These are phyloP conservation scores for Pterois miles DNA, from an alignment of 2,797 vertebrate genomes.

Conservation along the genomic window DNA sequence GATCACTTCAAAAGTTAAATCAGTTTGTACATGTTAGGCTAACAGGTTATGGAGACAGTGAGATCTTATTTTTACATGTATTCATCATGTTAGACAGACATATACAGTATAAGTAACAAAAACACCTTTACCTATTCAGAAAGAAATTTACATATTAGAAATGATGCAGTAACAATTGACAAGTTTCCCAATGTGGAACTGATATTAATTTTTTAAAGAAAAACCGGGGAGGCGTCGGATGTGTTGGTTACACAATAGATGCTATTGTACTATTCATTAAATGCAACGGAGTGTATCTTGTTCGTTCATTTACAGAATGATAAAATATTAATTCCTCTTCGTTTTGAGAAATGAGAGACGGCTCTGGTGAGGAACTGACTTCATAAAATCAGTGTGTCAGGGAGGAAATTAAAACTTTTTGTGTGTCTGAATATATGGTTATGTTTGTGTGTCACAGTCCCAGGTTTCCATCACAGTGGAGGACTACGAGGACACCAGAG, in stretches of 20 bases:
- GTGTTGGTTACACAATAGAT: not conserved
- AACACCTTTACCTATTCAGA: not conserved
- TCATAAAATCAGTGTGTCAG: not conserved
- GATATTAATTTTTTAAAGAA: not conserved
- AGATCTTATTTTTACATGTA: not conserved
- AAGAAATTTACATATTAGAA: not conserved
- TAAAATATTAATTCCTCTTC: slow-evolving; percentile 17
- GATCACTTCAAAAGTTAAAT: not conserved
- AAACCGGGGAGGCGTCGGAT: fast-evolving
- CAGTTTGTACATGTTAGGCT: not conserved
- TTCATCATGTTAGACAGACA: not conserved
- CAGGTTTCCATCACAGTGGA: slow-evolving; percentile 89
- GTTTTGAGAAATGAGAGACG: not conserved
- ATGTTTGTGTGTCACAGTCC: slow-evolving; percentile 73
- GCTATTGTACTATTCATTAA: not conserved
- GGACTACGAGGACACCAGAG: slow-evolving; percentile 88
- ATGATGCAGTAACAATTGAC: not conserved
- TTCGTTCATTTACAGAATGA: slow-evolving; percentile 11
- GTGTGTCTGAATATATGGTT: not conserved
- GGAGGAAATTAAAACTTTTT: not conserved
- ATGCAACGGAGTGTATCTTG: not conserved
- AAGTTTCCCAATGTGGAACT: not conserved
- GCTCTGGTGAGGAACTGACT: not conserved
- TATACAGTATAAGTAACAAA: not conserved
- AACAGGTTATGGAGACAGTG: not conserved